phyloP scores from a whole-genome alignment of 1,140 invertebrate genomes.

The Pseudomyrmex sp. region DNA sequence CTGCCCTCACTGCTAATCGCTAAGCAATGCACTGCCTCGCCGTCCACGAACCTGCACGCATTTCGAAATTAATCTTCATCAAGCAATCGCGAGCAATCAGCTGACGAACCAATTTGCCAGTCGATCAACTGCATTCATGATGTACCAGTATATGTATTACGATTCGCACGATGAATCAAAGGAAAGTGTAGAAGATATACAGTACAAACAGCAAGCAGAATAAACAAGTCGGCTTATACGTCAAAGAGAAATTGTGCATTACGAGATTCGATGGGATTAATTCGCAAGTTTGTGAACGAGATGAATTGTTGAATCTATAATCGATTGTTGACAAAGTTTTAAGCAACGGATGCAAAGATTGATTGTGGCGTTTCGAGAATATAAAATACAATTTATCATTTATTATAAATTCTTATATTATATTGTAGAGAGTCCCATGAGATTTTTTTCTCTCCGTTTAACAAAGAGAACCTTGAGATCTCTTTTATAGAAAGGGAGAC shows the following conservation, averaged over 20 bases:
- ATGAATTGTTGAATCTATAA: no score
- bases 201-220: background rate
- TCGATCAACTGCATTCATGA: background rate
- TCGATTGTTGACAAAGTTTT: no score
- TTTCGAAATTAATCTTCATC: slow-evolving; percentile 59
- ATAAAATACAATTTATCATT: slow-evolving; percentile 18
- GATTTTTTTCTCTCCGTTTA: slow-evolving; percentile 44
- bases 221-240: background rate
- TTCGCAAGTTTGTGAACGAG: no score
- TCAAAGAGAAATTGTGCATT: background rate
- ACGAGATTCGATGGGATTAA: background rate
- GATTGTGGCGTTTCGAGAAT: background rate
- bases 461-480: slow-evolving; percentile 53
- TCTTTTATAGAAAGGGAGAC: slow-evolving; percentile 12
- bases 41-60: slow-evolving; percentile 84
- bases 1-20: slow-evolving; percentile 85
- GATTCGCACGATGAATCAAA: slow-evolving; percentile 31
- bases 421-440: background rate
- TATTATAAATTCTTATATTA: no score
- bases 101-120: background rate
- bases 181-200: slow-evolving; percentile 1
- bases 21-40: slow-evolving; percentile 86
- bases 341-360: no score
- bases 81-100: slow-evolving; percentile 21
- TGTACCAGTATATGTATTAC: background rate